Conservation (phyloP, 2,888 invertebrate genomes). For the Tortrix viridana region DNA sequence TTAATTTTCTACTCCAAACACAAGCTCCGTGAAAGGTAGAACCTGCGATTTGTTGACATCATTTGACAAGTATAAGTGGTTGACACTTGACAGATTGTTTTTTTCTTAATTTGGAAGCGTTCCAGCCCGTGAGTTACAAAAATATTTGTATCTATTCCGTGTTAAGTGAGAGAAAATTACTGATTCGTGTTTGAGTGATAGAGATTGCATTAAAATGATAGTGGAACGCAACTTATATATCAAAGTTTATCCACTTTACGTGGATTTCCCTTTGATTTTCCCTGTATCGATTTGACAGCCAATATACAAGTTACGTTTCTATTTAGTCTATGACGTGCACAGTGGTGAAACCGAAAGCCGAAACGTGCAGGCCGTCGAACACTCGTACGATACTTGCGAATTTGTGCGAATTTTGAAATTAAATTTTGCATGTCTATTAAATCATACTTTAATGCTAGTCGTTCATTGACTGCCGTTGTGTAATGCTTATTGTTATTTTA, state of each 20-base stretch:
- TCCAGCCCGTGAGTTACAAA: constrained; percentile 6
- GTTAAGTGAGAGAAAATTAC: not conserved
- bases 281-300: not conserved
- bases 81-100: constrained; percentile 8
- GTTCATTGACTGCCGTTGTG: not conserved
- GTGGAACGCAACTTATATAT: not conserved
- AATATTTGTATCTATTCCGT: not conserved
- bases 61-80: constrained; percentile 2
- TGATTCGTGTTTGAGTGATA: not conserved
- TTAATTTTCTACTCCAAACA: no score
- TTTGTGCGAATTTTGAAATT: constrained; percentile 31
- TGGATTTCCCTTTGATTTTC: no score
- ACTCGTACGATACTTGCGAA: constrained; percentile 19
- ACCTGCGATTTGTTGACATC: constrained; percentile 31
- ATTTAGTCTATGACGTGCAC: constrained; percentile 25
- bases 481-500: not conserved
- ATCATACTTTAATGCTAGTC: constrained; percentile 3
- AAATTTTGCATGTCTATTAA: not conserved
- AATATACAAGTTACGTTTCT: not conserved
- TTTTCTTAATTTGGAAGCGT: not conserved
- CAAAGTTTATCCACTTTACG: no score
- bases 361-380: constrained; percentile 35
- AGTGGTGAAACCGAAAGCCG: constrained; percentile 29
- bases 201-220: not conserved
- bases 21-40: not conserved